phyloP scores from a whole-genome alignment of 2,797 vertebrate species.

The Corythornis leucogaster region DNA sequence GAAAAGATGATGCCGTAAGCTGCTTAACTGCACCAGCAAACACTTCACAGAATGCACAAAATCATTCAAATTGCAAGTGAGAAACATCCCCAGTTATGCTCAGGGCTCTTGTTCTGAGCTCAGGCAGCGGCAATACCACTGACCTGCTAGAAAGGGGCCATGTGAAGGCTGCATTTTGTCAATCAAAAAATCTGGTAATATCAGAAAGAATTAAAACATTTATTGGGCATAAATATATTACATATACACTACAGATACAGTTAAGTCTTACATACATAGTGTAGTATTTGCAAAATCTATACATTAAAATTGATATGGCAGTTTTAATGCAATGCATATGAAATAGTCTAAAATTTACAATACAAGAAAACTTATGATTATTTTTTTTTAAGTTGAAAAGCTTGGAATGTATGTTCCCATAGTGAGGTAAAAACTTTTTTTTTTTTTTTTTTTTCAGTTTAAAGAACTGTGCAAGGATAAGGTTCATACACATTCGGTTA shows the following conservation, averaged over 20 bases:
- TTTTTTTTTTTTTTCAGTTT: constrained; percentile 74
- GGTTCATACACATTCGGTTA: constrained; percentile 83
- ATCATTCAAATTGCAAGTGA: background rate
- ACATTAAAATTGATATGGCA: constrained; percentile 99
- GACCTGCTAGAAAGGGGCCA: background rate
- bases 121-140: background rate
- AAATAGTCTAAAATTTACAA: constrained; percentile 99
- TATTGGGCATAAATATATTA: constrained; percentile 99
- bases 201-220: constrained; percentile 99
- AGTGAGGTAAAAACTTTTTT: constrained; percentile 91
- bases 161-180: accelerated
- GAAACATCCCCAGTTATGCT: background rate
- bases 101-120: background rate
- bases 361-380: constrained; percentile 89
- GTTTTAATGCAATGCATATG: constrained; percentile 99
- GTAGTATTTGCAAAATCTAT: constrained; percentile 99
- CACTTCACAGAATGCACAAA: background rate
- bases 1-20: background rate
- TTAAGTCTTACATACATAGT: constrained; percentile 99
- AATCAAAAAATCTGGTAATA: constrained; percentile 33
- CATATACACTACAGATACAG: constrained; percentile 99
- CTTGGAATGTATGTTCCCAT: constrained; percentile 96
- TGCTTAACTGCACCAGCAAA: background rate
- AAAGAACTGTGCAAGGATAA: constrained; percentile 88
- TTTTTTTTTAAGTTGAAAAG: constrained; percentile 88